These are phyloP conservation scores for Petrolisthes manimaculis DNA, from an alignment of 2,888 invertebrate genomes.

Conservation along the genomic window DNA sequence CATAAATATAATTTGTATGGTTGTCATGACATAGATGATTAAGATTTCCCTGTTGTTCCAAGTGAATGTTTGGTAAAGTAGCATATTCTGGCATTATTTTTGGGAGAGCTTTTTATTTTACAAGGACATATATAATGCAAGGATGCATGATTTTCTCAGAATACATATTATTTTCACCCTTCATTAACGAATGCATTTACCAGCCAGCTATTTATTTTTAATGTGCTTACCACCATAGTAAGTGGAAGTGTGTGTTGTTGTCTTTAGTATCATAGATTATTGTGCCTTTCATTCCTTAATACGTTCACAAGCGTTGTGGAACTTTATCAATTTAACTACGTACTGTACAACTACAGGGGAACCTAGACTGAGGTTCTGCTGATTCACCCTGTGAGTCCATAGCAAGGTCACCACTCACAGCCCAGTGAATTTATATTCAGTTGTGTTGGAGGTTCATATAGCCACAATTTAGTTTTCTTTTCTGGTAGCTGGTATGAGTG, in stretches of 20 bases:
- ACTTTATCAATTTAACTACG: conserved; percentile 35
- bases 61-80: conserved; percentile 30
- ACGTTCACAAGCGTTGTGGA: conserved; percentile 52
- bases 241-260: conserved; percentile 50
- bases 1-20: too few relatives aligned
- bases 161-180: not conserved
- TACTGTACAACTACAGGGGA: conserved; percentile 49
- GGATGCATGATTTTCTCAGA: conserved; percentile 25
- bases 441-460: too few relatives aligned
- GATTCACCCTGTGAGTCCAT: conserved; percentile 34
- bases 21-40: too few relatives aligned
- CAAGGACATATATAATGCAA: conserved; percentile 32
- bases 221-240: conserved; percentile 57
- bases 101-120: conserved; percentile 36
- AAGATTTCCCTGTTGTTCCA: conserved; percentile 30
- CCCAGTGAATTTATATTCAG: not conserved
- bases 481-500: too few relatives aligned
- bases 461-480: too few relatives aligned
- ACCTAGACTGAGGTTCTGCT: conserved; percentile 59
- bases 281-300: conserved; percentile 61
- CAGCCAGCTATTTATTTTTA: conserved; percentile 36
- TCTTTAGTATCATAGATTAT: conserved; percentile 59
- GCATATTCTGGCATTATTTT: conserved; percentile 27
- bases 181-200: conserved; percentile 51
- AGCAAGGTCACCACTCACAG: conserved; percentile 19